phyloP scores from a whole-genome alignment of 2,888 invertebrate genomes.

The Spialia ferax region DNA sequence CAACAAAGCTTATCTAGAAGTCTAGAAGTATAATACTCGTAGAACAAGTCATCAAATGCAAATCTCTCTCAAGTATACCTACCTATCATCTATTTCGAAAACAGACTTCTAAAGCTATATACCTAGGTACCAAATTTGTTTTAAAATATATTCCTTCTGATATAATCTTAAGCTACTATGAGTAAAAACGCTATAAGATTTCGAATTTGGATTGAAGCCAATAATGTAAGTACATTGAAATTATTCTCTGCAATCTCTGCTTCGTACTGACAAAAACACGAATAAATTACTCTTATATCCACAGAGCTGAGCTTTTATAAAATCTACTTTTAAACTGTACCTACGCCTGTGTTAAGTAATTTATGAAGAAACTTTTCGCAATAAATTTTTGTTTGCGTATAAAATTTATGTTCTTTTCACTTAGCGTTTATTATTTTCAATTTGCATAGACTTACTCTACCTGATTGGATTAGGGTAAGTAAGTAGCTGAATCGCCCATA shows the following conservation, averaged over 20 bases:
- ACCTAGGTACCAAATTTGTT: too few relatives aligned
- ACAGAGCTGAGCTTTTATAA: conserved; percentile 11
- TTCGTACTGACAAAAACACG: not conserved
- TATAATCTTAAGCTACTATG: too few relatives aligned
- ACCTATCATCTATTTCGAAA: not conserved
- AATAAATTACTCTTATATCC: not conserved
- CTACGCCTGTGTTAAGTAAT: conserved; percentile 14
- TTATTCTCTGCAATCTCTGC: not conserved
- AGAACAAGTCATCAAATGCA: too few relatives aligned
- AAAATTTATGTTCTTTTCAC: not conserved
- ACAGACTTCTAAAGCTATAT: not conserved
- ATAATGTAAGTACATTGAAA: not conserved
- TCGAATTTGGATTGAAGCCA: not conserved
- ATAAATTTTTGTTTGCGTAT: conserved; percentile 13
- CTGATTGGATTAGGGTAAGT: too few relatives aligned
- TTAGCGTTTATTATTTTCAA: not conserved
- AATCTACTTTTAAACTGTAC: conserved; percentile 10
- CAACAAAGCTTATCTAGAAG: too few relatives aligned
- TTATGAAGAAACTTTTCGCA: conserved; percentile 19
- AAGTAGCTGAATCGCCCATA: not conserved
- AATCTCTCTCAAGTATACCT: too few relatives aligned
- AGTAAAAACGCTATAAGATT: not conserved
- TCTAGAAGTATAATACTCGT: too few relatives aligned
- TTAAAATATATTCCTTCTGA: too few relatives aligned
- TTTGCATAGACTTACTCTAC: too few relatives aligned